Percentiles rank a stretch among this genome's conserved stretches.
phyloP scores from a whole-genome alignment of 2,797 vertebrate genomes.

The Gallirallus australis region DNA sequence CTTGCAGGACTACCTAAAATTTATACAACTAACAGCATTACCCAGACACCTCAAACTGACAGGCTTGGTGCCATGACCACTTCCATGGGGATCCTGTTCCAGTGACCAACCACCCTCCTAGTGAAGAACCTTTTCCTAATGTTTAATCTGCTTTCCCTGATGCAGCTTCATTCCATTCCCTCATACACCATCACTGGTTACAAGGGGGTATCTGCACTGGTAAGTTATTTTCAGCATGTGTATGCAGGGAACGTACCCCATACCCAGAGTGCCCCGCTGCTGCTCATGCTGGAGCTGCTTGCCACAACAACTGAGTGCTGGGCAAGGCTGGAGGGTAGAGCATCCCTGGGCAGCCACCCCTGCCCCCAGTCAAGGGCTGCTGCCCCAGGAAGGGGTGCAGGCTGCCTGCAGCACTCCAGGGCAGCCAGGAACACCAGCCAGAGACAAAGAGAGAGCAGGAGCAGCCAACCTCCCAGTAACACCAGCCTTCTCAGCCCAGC shows the following conservation, averaged over 20 bases:
- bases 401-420: fast-evolving
- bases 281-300: background rate
- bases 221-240: background rate
- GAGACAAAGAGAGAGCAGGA: background rate
- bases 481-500: background rate
- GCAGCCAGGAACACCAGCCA: background rate
- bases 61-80: background rate
- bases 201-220: background rate
- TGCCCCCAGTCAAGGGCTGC: fast-evolving
- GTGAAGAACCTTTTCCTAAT: background rate
- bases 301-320: fast-evolving
- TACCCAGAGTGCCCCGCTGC: fast-evolving
- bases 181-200: background rate
- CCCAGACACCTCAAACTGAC: background rate
- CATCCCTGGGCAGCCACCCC: background rate
- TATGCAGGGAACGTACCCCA: fast-evolving
- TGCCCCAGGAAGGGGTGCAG: background rate
- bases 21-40: background rate
- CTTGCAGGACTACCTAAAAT: background rate
- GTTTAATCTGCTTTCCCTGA: background rate
- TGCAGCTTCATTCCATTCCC: background rate
- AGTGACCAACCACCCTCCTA: background rate
- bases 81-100: background rate
- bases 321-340: fast-evolving
- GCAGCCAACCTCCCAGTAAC: too few relatives aligned